Conservation (phyloP, 2,113 vertebrate species). For the Prietella phreatophila region DNA sequence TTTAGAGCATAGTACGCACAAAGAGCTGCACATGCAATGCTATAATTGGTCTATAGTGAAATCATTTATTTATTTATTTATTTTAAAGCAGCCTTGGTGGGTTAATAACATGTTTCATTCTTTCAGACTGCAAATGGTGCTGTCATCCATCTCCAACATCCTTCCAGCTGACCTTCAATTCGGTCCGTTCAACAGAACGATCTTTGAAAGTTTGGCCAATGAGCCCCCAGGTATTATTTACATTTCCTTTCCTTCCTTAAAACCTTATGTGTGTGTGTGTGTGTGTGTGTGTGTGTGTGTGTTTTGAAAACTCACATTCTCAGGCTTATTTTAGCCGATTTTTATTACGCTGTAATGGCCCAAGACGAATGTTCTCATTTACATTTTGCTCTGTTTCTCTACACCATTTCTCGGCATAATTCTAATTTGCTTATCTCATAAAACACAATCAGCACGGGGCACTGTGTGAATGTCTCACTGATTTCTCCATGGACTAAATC, state of each 20-base stretch:
- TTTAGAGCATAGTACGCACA: constrained; percentile 5
- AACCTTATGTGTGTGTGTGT: too few relatives aligned
- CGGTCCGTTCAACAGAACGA: constrained; percentile 54
- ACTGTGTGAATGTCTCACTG: constrained; percentile 14
- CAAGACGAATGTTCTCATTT: constrained; percentile 16
- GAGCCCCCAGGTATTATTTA: constrained; percentile 66
- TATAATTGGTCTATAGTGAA: constrained; percentile 24
- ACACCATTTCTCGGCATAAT: constrained; percentile 31
- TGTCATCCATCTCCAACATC: constrained; percentile 53
- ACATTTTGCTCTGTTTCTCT: constrained; percentile 30
- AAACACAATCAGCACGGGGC: constrained; percentile 14
- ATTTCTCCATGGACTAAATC: constrained; percentile 24
- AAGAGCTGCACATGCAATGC: constrained; percentile 1
- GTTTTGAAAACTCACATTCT: not conserved
- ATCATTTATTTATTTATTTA: too few relatives aligned
- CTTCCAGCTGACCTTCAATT: constrained; percentile 65
- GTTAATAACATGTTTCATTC: constrained; percentile 33
- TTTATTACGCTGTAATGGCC: constrained; percentile 18
- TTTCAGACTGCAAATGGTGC: constrained; percentile 58
- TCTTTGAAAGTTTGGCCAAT: constrained; percentile 56
- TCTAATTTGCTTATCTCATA: constrained; percentile 35
- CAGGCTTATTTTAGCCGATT: not conserved
- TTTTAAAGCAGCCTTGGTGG: not conserved
- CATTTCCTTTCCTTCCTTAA: not conserved
- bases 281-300: not conserved